Evolutionary conservation across 2,888 invertebrate genomes (phyloP).

Genomic region (Emesis furor): DNA sequence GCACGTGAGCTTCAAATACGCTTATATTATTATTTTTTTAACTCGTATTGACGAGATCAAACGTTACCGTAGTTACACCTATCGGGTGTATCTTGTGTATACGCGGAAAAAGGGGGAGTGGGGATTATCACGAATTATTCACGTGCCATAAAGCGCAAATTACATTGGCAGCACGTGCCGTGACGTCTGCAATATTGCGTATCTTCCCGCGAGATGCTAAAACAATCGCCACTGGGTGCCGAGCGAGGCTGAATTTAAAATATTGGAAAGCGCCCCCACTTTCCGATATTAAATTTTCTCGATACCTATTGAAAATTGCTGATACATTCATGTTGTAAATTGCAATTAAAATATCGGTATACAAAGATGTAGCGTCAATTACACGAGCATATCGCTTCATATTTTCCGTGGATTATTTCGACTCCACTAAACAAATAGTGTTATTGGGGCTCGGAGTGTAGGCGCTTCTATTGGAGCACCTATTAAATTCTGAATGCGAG

Average conservation of each 20-base stretch:
- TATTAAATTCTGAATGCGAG: constrained; percentile 91
- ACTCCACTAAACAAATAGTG: constrained; percentile 87
- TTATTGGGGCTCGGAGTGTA: constrained; percentile 82
- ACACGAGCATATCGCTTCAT: constrained; percentile 46
- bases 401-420: constrained; percentile 85
- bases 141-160: constrained; percentile 91
- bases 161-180: constrained; percentile 87
- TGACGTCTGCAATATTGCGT: constrained; percentile 83
- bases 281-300: constrained; percentile 77
- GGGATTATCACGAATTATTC: constrained; percentile 89
- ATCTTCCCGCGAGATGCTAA: constrained; percentile 80
- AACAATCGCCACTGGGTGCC: constrained; percentile 82
- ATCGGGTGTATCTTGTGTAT: constrained; percentile 58
- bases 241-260: constrained; percentile 77
- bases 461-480: constrained; percentile 85
- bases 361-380: constrained; percentile 50
- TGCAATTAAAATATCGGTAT: constrained; percentile 68
- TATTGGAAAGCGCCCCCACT: constrained; percentile 78
- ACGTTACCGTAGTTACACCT: constrained; percentile 86
- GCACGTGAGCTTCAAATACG: constrained; percentile 88
- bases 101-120: constrained; percentile 59
- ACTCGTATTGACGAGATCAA: constrained; percentile 86
- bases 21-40: constrained; percentile 89
- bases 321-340: constrained; percentile 70
- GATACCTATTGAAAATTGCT: constrained; percentile 73